Conservation (phyloP, 2,888 invertebrate genomes). For the Alloscopus bannaensis region DNA sequence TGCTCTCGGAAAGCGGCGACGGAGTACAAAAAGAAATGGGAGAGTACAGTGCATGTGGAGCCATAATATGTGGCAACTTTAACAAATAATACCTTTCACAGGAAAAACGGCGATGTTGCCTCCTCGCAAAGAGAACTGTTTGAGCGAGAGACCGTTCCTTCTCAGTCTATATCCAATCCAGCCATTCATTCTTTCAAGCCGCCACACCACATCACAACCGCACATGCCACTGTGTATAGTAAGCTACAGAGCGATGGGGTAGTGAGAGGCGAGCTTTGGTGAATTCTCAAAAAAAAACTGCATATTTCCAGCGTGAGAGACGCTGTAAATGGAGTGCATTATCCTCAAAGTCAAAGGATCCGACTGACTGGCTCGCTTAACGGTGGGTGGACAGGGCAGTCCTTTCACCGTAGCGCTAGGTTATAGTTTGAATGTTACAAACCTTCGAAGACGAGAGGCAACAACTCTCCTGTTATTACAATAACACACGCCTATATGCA, state of each 20-base stretch:
- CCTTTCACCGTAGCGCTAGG: neutral
- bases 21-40: constrained; percentile 5
- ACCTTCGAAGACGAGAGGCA: too few relatives aligned
- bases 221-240: constrained; percentile 2
- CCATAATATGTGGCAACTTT: neutral
- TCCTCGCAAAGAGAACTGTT: neutral
- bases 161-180: neutral
- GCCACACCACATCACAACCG: neutral
- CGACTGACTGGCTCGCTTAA: neutral
- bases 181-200: constrained; percentile 8
- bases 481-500: too few relatives aligned
- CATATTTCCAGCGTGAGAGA: neutral
- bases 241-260: too few relatives aligned
- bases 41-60: constrained; percentile 7
- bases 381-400: neutral
- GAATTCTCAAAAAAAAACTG: too few relatives aligned
- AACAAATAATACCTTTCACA: constrained; percentile 22
- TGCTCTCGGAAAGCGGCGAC: too few relatives aligned
- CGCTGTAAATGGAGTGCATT: constrained; percentile 8
- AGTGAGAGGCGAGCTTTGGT: too few relatives aligned
- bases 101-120: constrained; percentile 1
- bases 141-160: neutral
- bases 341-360: constrained; percentile 6
- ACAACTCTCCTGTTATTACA: too few relatives aligned
- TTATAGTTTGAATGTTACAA: too few relatives aligned